Evolutionary conservation across 1,140 invertebrate genomes (phyloP), one percentile per base, ranked within the genome.

Genomic region (Drosophila seguyi): DNA sequence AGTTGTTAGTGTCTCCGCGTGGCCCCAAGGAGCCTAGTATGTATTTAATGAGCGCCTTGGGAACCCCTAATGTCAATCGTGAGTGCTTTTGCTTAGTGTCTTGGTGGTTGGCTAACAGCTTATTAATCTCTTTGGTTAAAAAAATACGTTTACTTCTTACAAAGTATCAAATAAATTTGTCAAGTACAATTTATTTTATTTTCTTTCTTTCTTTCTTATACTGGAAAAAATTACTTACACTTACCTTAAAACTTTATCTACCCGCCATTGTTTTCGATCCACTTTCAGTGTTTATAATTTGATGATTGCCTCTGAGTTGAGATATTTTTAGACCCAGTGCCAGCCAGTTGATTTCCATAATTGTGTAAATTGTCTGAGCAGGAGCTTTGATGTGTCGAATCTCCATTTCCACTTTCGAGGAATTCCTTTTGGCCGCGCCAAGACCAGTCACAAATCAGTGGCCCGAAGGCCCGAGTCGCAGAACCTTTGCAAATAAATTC

Each of bases 401-500:
- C 57, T 75, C 52, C 60, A 62, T 84, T 77, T 86, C 57, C 63
- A 78, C 56, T 59, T 67, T 87, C 74, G 52, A 72, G 65, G 75
- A 73, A 85, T 87, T 67, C 79, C 74, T 67, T 66, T 73, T 86
- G 74, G 74, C 75, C 31, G 18, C 68, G 50, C 41, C 52, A 71
- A 62, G 61, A 72, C 65, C 76, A 79, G 69, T 55, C 77, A 87
- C 65, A 86, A 87, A 87, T 86, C 81, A 79, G 75, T 65, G 83
- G 59, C 20, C 53, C 50, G n/a, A 48, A 63, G 47, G 72, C 68
- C 55, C 56, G 50, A 52, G 47, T 76, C 58, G 55, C 67, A 69
- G 71, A 68, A 62, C 83, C 78, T 79, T 79, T 48, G 63, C 58
- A 62, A 86, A 87, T 86, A 86, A 86, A 87, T 82, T 86, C 83